Evolutionary conservation across 35 echinoderm and acorn worm species (phyloP).

Genomic region (Nesometra sesokonis): DNA sequence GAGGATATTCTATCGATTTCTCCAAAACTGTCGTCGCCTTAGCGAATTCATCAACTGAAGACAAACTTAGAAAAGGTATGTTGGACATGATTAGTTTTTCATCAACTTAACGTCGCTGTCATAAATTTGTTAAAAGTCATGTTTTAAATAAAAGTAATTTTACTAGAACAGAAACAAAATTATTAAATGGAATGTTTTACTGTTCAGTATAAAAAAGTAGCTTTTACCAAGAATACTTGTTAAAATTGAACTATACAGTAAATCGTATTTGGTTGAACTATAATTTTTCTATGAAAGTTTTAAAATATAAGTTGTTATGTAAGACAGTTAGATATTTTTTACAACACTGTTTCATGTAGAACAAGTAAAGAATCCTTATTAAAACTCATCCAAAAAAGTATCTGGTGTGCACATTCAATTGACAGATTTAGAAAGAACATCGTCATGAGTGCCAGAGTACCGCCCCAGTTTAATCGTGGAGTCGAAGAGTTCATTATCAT

Average conservation of each 20-base stretch:
- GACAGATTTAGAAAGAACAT: conserved; percentile 67
- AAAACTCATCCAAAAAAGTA: conserved; percentile 86
- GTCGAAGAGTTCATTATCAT: conserved; percentile 63
- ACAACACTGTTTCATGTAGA: neutral
- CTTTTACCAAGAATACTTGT: too few species aligned
- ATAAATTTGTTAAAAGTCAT: too few species aligned
- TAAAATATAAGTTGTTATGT: neutral
- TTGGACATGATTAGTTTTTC: neutral
- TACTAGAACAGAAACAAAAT: too few species aligned
- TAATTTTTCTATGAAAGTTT: too few species aligned
- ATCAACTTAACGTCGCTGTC: too few species aligned
- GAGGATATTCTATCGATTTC: conserved; percentile 39
- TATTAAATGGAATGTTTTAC: too few species aligned
- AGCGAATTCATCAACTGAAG: neutral
- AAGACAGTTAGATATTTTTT: too few species aligned
- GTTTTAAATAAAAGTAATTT: too few species aligned
- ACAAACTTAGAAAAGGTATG: neutral
- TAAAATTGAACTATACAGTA: too few species aligned
- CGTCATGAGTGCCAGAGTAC: conserved; percentile 66
- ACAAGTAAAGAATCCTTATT: conserved; percentile 32
- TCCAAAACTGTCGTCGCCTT: neutral
- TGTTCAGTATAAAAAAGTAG: too few species aligned
- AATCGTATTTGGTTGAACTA: too few species aligned
- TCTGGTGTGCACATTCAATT: conserved; percentile 97
- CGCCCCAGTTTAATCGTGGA: conserved; percentile 71